Evolutionary conservation across 2,888 invertebrate species (phyloP).

Genomic region (Nomada ferruginata): DNA sequence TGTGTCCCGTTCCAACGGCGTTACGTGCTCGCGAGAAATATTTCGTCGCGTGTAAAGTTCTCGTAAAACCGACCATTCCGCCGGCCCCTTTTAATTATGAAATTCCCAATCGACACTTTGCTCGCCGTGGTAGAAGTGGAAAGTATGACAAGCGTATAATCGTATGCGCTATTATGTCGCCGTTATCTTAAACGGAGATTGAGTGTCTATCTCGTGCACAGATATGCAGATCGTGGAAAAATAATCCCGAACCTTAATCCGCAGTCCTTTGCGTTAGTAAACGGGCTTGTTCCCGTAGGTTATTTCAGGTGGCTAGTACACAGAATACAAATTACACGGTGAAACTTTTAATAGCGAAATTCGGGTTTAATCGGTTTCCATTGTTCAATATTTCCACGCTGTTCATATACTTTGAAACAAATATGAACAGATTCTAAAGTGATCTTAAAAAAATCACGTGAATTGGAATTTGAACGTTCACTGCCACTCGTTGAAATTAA

Average conservation of each 20-base stretch:
- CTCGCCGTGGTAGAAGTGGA: neutral
- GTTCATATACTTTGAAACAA: too few species aligned
- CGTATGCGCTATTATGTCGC: neutral
- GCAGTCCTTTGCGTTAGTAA: neutral
- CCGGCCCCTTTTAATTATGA: neutral
- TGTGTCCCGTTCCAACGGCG: neutral
- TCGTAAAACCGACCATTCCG: neutral
- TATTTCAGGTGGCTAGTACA: neutral
- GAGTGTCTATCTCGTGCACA: neutral
- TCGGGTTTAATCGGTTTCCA: neutral
- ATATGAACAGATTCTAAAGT: too few species aligned
- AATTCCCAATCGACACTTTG: conserved; percentile 5
- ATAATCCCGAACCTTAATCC: neutral
- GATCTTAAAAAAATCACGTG: too few species aligned
- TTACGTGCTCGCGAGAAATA: neutral
- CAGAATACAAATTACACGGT: conserved; percentile 13
- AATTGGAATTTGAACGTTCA: too few species aligned
- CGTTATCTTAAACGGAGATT: conserved; percentile 35
- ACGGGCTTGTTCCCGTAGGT: neutral
- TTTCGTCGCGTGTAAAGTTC: neutral
- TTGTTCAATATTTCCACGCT: neutral
- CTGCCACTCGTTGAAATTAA: too few species aligned
- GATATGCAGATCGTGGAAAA: conserved; percentile 9
- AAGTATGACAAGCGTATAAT: neutral
- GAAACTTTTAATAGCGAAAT: conserved; percentile 38